Evolutionary conservation across 2,888 invertebrate species (phyloP), one percentile per base, ranked within the genome.

Genomic region (Leucophora obtusa): DNA sequence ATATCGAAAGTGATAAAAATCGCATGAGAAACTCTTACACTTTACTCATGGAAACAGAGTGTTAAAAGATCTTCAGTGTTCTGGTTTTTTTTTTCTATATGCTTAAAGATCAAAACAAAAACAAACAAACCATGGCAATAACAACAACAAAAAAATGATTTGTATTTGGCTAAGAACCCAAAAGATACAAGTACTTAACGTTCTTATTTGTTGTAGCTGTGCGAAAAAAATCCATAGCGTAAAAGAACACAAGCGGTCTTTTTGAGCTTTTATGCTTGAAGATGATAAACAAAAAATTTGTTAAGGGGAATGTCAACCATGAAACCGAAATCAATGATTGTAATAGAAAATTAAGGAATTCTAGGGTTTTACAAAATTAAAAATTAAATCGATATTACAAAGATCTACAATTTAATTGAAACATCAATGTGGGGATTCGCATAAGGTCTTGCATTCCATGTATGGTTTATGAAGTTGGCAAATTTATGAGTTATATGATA

Each of bases 1-100:
- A 84, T 84, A 84, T 84, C 84, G 83, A 82, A 82, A 82, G 79
- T 83, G 84, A 84, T 84, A 84, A 84, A 80, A 82, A 80, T 73
- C 76, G 82, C 80, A 82, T 80, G 83, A 79, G 83, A 80, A 82
- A 78, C 82, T 80, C 80, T 75, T 73, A 73, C 79, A 79, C 74
- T 78, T 82, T 75, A 59, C 28, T 28, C 47, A 17, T 21, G 8
- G 10, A 8, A 35, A 47, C 54, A 54, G 53, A 33, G 56, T 76
- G 81, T 81, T 81, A 70, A 80, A 53, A 81, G 76, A 81, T 81
- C 77, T 76, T 76, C 70, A 17, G 79, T 73, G 77, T 79, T 79
- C 69, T 79, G 63, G 69, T 66, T 51, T 6, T 38, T 35, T 28
- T 28, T 1, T 28, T 28, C 6, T 28, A 28, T 21, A 6, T 18